Percentiles rank a stretch among this genome's conserved stretches.
phyloP scores from a whole-genome alignment of 2,888 invertebrate genomes.

The Epinotia nisella region DNA sequence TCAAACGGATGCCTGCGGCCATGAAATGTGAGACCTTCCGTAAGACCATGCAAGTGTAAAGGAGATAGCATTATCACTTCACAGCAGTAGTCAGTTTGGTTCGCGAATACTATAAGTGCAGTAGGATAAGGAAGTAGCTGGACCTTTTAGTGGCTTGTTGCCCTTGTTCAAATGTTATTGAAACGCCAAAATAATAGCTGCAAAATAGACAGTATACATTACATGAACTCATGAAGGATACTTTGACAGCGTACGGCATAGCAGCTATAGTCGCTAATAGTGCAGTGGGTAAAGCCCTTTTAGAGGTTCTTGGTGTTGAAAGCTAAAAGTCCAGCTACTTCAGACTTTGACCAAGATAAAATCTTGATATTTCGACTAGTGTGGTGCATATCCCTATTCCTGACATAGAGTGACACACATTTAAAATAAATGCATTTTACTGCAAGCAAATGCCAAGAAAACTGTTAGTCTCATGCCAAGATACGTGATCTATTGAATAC shows the following conservation, averaged over 20 bases:
- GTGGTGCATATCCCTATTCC: not conserved
- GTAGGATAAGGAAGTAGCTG: not conserved
- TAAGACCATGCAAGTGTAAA: not conserved
- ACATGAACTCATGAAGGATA: not conserved
- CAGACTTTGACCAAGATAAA: not conserved
- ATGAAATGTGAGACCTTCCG: too few relatives aligned
- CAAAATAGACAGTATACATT: not conserved
- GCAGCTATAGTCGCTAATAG: not conserved
- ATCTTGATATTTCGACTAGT: conserved; percentile 16
- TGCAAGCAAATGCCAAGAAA: conserved; percentile 33
- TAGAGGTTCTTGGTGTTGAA: not conserved
- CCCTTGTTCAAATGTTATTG: too few relatives aligned
- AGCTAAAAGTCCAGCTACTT: not conserved
- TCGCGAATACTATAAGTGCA: not conserved
- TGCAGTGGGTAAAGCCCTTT: not conserved
- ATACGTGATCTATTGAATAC: conserved; percentile 6
- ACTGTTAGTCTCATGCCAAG: conserved; percentile 27
- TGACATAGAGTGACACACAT: conserved; percentile 17
- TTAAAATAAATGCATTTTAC: conserved; percentile 40
- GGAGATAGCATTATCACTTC: not conserved
- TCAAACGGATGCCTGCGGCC: not conserved
- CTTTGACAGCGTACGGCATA: not conserved
- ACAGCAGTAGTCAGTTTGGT: not conserved
- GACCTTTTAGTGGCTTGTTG: not conserved
- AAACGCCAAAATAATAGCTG: too few relatives aligned